Evolutionary conservation across 1,140 invertebrate genomes (phyloP), one percentile per base, ranked within the genome.

Genomic region (Drosophila setifemur): DNA sequence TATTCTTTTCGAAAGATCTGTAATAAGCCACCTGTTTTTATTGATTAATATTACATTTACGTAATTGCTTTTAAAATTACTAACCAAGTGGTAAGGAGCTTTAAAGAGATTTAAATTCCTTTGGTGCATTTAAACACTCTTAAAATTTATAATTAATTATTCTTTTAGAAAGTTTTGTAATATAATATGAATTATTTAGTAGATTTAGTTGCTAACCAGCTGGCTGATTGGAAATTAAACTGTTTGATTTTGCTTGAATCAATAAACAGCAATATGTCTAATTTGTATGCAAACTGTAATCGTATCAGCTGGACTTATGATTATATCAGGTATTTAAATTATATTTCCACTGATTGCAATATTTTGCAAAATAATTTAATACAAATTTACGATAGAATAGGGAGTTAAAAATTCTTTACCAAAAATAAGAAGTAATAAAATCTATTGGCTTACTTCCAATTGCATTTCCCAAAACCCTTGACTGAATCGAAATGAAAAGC

Each of bases 391-490:
- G n/a, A n/a, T n/a, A n/a, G n/a, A n/a, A n/a, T n/a, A n/a, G n/a
- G n/a, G n/a, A n/a, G n/a, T n/a, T n/a, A n/a, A n/a, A n/a, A n/a
- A n/a, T n/a, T n/a, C n/a, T n/a, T n/a, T n/a, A n/a, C n/a, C n/a
- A n/a, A n/a, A n/a, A n/a, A n/a, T n/a, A n/a, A n/a, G n/a, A n/a
- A n/a, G n/a, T n/a, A n/a, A 26, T 5, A 0, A 45, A n/a, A n/a
- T n/a, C 12, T 7, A 23, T 33, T 11, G 18, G 18, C 19, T 16
- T 2, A 23, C 26, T 49, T 54, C 11, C 31, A 12, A 2, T 37
- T 16, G 47, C 47, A 50, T 50, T 50, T 43, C 12, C 8, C 29
- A 57, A 39, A 48, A n/a, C 45, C 44, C 45, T 55, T 54, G 9
- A 29, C 5, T 19, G 11, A 16, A 9, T 5, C 9, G 49, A 21